Base-by-base conservation (phyloP, 2,113 vertebrate species). In the Eleginops maclovinus region DNA sequence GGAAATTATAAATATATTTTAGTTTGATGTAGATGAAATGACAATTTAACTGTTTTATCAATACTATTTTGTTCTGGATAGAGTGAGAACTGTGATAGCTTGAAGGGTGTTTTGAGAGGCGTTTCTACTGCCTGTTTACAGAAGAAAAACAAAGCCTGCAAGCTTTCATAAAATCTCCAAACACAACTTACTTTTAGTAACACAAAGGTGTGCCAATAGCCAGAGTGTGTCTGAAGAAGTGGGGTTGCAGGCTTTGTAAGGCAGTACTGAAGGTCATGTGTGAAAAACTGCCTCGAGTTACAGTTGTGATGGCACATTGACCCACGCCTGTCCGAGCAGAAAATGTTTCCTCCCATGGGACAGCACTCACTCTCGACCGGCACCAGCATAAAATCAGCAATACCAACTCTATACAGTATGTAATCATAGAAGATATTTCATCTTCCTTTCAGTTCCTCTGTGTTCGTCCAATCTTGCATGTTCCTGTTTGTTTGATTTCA, bases 271-370 rank as follows among this genome's bases (percentile, higher is more conserved):
- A 87, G 90, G 88, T 91, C 73, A 86, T 67, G 80, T 56, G 81
- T 21, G 72, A 47, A 86, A 78, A 80, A 70, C 54, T 73, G 77
- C 73, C 81, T 70, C 77, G 49, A 67, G 82, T 77, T 84, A 79
- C 50, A 26, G 58, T 40, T 72, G 72, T 78, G 77, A 63, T 68
- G 61, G 54, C 71, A 79, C 36, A 80, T 9, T 62, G 60, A 87
- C 9, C 68, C 67, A 83, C 4, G 77, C 22, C 85, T 79, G 80
- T 83, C 82, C 84, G 74, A 89, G 92, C 89, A 90, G 89, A 92
- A 92, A 91, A 91, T 81, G 58, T 81, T 65, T 62, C 79, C 83
- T 87, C 83, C 11, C 83, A 70, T 49, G 81, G 70, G 82, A 91
- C 76, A 72, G 31, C 40, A 72, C 61, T 77, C 75, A 59, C 54